Base-by-base conservation (phyloP, 2,113 vertebrate genomes). In the Pungitius pungitius region DNA sequence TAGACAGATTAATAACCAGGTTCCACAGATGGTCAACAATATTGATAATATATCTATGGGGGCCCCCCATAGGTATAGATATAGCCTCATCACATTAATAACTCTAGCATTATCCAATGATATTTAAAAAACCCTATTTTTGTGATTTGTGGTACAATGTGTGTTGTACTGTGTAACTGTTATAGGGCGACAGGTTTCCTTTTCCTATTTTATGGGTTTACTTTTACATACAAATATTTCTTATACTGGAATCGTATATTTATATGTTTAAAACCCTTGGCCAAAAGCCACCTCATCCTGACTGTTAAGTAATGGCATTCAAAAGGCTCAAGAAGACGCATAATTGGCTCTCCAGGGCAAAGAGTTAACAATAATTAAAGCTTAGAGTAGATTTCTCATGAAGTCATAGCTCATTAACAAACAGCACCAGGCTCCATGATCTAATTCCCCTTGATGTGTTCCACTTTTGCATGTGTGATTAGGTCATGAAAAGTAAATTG, bases 361-460 rank as follows among this genome's bases (percentile, higher is more conserved):
- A 27, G 17, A 64, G 24, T 72, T 51, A 40, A 78, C 57, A 64
- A 76, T 55, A 72, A 77, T 71, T 76, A 69, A 78, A 70, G n/a
- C 52, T 67, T 47, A 13, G 52, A 58, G 52, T 75, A 65, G 40
- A 62, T 73, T 73, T 18, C 52, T 69, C 40, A 22, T 40, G 2
- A 77, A 56, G 52, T 37, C 58, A 67, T 81, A 55, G 73, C 69
- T 85, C 72, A 80, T 78, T 79, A 85, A 73, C 59, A 64, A 73
- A 56, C 43, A 77, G 66, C 37, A 78, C 54, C 35, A 4, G 26
- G 49, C 57, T 47, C 27, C 13, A 55, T 67, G 27, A 65, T 65
- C 62, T 42, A 24, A 74, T 80, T 80, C 60, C 35, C 59, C 47
- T 71, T 73, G 59, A 78, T 78, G 61, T 75, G 8, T 74, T 80